These are phyloP conservation scores for Melipona quadrifasciata DNA, from an alignment of 1,140 invertebrate genomes.

Conservation along the genomic window DNA sequence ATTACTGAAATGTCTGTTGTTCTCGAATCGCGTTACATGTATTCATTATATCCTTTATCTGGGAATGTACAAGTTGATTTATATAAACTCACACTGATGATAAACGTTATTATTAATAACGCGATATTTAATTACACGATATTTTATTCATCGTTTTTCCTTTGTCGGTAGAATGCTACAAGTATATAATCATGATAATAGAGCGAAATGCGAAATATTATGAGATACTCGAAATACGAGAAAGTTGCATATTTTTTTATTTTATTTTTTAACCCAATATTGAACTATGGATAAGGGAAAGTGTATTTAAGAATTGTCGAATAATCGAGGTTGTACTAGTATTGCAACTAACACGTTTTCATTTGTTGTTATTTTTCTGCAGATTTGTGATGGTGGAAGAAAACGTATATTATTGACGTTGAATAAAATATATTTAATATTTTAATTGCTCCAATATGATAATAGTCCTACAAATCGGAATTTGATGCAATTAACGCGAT, in stretches of 20 bases:
- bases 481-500: slow-evolving; percentile 6
- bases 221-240: neutral
- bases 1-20: slow-evolving; percentile 88
- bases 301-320: neutral
- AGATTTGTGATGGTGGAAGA: slow-evolving; percentile 9
- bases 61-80: slow-evolving; percentile 38
- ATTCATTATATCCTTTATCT: slow-evolving; percentile 1
- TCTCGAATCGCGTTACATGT: slow-evolving; percentile 4
- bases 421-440: slow-evolving; percentile 72
- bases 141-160: slow-evolving; percentile 23
- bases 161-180: neutral
- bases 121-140: slow-evolving; percentile 19
- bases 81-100: slow-evolving; percentile 35
- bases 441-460: slow-evolving; percentile 54
- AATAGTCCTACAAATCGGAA: slow-evolving; percentile 27
- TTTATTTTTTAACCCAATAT: slow-evolving; percentile 10
- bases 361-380: slow-evolving; percentile 22
- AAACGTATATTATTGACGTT: slow-evolving; percentile 42
- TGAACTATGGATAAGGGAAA: neutral
- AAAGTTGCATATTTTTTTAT: neutral
- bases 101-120: slow-evolving; percentile 40
- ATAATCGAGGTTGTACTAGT: slow-evolving; percentile 2
- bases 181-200: neutral
- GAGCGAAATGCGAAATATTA: too few relatives aligned
- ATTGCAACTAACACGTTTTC: slow-evolving; percentile 13